Conservation (phyloP, 92 coral and sea anemone species). For the Muricea muricata region DNA sequence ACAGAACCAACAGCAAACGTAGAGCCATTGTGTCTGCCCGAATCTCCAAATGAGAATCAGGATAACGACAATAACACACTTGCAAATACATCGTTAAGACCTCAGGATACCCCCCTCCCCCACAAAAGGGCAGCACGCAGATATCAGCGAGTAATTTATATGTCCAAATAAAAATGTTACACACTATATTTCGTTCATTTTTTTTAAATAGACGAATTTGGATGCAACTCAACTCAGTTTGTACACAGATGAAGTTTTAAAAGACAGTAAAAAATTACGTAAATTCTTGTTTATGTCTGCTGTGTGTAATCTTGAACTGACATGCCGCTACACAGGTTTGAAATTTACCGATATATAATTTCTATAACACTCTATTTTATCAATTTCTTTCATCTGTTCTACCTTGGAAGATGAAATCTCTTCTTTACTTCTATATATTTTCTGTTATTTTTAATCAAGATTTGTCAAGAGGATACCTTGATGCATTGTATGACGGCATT, state of each 20-base stretch:
- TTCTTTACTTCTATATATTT: not conserved
- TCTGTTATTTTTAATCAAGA: not conserved
- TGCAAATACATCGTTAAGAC: no score
- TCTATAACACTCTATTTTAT: not conserved
- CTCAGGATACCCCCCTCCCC: no score
- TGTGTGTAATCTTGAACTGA: conserved; percentile 8
- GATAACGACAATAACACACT: no score
- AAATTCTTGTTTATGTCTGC: conserved; percentile 28
- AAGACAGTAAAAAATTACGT: conserved; percentile 6
- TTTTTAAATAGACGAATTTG: conserved; percentile 25
- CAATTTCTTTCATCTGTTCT: not conserved
- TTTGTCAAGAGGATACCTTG: conserved; percentile 25
- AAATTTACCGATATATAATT: not conserved
- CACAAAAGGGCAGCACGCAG: no score
- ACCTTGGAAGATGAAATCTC: not conserved
- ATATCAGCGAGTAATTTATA: no score
- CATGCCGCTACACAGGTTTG: conserved; percentile 40
- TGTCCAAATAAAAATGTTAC: no score
- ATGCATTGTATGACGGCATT: not conserved
- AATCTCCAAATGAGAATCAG: no score
- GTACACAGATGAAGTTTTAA: conserved; percentile 1
- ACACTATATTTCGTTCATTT: no score
- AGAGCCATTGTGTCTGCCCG: no score
- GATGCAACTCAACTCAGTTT: not conserved
- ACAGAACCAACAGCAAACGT: no score